Percentiles rank a stretch among this genome's conserved stretches.
Evolutionary conservation across 2,888 invertebrate genomes (phyloP).

Genomic region (Caenorhabditis sp.): DNA sequence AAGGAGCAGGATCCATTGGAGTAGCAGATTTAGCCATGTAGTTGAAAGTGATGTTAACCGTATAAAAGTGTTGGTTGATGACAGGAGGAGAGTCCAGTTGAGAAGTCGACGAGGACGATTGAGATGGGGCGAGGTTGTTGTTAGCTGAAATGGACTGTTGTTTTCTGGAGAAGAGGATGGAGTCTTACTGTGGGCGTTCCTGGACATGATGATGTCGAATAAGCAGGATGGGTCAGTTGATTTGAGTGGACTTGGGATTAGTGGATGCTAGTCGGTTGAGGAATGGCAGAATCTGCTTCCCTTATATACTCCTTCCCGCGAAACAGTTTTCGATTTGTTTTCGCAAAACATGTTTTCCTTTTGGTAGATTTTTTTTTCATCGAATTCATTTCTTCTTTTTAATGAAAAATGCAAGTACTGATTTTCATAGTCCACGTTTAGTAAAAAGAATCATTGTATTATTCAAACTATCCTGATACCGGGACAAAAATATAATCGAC

Average conservation of each 20-base stretch:
- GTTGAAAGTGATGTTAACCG: constrained; percentile 23
- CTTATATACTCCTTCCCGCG: constrained; percentile 15
- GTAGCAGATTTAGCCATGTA: not conserved
- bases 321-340: constrained; percentile 14
- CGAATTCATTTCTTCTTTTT: not conserved
- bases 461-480: too few relatives aligned
- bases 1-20: not conserved
- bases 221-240: constrained; percentile 47
- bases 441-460: too few relatives aligned
- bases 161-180: too few relatives aligned
- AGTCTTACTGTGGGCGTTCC: constrained; percentile 23
- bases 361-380: not conserved
- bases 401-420: too few relatives aligned
- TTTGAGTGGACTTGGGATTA: constrained; percentile 13
- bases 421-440: too few relatives aligned
- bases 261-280: constrained; percentile 5
- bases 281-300: not conserved
- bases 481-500: too few relatives aligned
- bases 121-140: not conserved
- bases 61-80: constrained; percentile 11
- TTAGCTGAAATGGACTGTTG: constrained; percentile 19
- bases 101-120: not conserved
- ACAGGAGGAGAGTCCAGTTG: not conserved
- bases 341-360: not conserved
- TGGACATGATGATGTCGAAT: constrained; percentile 50